Evolutionary conservation across 64 coral and sea anemone species (phyloP), one percentile per base, ranked within the genome.

Genomic region (Platygyra sinensis): DNA sequence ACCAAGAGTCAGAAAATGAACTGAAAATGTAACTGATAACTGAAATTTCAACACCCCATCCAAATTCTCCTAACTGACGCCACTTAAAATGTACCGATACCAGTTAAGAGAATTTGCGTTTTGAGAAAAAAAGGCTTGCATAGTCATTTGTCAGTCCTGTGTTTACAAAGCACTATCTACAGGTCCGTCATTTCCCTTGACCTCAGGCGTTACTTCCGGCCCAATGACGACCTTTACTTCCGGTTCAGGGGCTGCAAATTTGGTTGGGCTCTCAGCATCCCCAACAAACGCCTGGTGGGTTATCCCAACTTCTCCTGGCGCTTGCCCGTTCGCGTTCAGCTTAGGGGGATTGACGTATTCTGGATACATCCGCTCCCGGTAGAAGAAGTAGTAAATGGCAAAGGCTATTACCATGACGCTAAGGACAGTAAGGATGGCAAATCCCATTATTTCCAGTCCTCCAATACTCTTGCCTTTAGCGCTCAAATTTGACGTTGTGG

Each of bases 121-220:
- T 69, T 76, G 11, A n/a, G n/a, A 17, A 4, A 65, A 20, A 46
- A 24, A 1, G 16, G 39, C 31, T 82, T n/a, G 12, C 17, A 57
- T 7, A 36, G 30, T 36, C 30, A 64, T n/a, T 62, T 46, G 39
- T 46, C 39, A 27, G 49, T 30, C 24, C n/a, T 79, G 4, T 79
- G 24, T 4, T 79, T 71, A 85, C 31, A 85, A 72, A 4, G 81
- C 81, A 85, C 62, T 85, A 24, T 85, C 81, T 50, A 71, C 62
- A 38, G 32, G 3, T 85, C 52, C 32, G 17, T 10, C 63, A 15
- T 71, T 64, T 85, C 52, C 16, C 62, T 28, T 85, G 10, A 22
- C n/a, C 18, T n/a, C 63, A 17, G 33, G 10, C 8, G 8, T 46
- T 8, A 19, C 80, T 64, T 69, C 65, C 62, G 22, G 25, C 10